Evolutionary conservation across 2,888 invertebrate species (phyloP).

Genomic region (Spilosoma lubricipeda): DNA sequence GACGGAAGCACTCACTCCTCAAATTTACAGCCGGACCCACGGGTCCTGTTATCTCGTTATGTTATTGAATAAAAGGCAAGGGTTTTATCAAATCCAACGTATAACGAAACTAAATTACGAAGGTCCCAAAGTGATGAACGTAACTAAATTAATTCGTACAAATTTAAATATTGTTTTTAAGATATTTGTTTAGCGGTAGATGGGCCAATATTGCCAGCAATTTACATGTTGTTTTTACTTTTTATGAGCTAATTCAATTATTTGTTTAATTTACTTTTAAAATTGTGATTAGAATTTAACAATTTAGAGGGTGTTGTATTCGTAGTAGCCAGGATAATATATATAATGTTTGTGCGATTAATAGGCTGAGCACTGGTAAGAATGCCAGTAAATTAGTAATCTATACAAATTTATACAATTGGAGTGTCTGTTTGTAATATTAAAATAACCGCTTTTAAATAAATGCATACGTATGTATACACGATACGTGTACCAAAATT

Average conservation of each 20-base stretch:
- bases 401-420: too few species aligned
- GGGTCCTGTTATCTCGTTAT: conserved; percentile 63
- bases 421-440: too few species aligned
- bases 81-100: conserved; percentile 65
- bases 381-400: too few species aligned
- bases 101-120: conserved; percentile 62
- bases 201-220: background rate
- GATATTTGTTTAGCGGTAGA: conserved; percentile 33
- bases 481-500: too few species aligned
- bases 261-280: background rate
- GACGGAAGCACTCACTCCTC: conserved; percentile 42
- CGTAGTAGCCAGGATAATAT: background rate
- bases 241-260: background rate
- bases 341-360: background rate
- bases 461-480: too few species aligned
- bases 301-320: background rate
- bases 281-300: background rate
- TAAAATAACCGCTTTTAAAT: too few species aligned
- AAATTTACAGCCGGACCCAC: conserved; percentile 55
- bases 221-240: background rate
- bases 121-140: conserved; percentile 52
- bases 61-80: conserved; percentile 69
- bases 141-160: conserved; percentile 50
- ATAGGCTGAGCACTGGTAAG: background rate
- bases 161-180: conserved; percentile 43